Conservation (phyloP, 2,113 vertebrate genomes). For the Edolisoma coerulescens region DNA sequence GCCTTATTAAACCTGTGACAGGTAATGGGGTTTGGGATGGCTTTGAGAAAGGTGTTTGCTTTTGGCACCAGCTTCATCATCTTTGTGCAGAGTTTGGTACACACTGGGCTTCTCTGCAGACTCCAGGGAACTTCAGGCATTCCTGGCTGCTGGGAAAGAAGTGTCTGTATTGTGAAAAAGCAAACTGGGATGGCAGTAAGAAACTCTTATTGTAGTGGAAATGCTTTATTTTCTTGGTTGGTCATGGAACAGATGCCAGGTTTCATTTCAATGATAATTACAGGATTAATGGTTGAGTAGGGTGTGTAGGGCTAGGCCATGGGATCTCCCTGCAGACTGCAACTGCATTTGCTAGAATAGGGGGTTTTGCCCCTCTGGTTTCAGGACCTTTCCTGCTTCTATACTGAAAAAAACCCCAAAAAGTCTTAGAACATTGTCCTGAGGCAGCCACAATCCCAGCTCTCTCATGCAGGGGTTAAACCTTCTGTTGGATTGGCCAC, state of each 20-base stretch:
- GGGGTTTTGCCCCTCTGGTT: background rate
- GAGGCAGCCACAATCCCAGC: background rate
- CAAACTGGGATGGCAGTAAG: background rate
- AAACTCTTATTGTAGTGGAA: background rate
- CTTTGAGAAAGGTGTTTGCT: background rate
- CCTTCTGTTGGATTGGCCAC: background rate
- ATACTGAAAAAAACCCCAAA: background rate
- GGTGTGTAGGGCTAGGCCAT: background rate
- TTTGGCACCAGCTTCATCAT: background rate
- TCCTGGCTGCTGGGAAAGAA: background rate
- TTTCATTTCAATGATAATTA: background rate
- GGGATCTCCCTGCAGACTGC: background rate
- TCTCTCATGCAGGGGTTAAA: accelerated
- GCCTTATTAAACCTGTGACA: background rate
- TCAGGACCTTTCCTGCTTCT: background rate
- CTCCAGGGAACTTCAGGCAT: background rate
- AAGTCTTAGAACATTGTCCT: background rate
- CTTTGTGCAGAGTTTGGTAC: background rate
- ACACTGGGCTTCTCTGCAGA: background rate
- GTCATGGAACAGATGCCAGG: background rate
- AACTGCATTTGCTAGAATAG: background rate
- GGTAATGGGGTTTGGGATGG: background rate
- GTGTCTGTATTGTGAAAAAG: background rate
- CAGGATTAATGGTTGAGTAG: background rate
- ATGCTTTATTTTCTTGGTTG: background rate